Evolutionary conservation across 1,140 invertebrate species (phyloP).

Genomic region (Andrena cerasifolii): DNA sequence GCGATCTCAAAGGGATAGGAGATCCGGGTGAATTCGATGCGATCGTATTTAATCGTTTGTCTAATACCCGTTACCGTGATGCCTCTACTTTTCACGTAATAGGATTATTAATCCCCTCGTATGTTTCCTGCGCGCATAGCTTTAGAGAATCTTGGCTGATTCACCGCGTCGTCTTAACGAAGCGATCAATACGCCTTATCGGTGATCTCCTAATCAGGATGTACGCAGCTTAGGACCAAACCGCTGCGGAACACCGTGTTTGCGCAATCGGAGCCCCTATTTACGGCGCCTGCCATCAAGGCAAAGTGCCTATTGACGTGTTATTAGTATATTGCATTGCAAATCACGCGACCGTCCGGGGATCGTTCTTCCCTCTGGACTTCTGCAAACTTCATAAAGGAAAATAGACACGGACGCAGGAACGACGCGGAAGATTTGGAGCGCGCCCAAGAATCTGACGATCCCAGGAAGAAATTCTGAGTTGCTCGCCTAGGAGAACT

Average conservation of each 20-base stretch:
- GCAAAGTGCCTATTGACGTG: constrained; percentile 32
- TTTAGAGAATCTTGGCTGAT: constrained; percentile 3
- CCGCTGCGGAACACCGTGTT: constrained; percentile 33
- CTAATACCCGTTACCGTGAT: neutral
- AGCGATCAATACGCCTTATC: constrained; percentile 67
- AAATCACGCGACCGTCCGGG: constrained; percentile 5
- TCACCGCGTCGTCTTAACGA: constrained; percentile 58
- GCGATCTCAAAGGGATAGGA: too few species aligned
- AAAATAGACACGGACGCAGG: too few species aligned
- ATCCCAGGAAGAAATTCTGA: neutral
- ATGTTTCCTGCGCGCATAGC: neutral
- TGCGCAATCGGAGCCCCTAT: constrained; percentile 33
- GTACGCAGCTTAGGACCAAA: constrained; percentile 20
- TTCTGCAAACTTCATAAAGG: neutral
- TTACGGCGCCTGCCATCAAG: constrained; percentile 39
- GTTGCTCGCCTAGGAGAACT: neutral
- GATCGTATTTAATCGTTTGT: neutral
- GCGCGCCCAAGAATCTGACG: neutral
- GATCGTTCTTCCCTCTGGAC: neutral
- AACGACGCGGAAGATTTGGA: neutral
- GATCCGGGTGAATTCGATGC: too few species aligned
- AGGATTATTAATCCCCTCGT: constrained; percentile 8
- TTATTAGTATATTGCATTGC: constrained; percentile 16
- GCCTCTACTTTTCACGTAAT: too few species aligned
- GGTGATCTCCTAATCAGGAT: constrained; percentile 50